These are phyloP conservation scores for Scalopus aquaticus DNA, from an alignment of 2,113 vertebrate species.

Conservation along the genomic window DNA sequence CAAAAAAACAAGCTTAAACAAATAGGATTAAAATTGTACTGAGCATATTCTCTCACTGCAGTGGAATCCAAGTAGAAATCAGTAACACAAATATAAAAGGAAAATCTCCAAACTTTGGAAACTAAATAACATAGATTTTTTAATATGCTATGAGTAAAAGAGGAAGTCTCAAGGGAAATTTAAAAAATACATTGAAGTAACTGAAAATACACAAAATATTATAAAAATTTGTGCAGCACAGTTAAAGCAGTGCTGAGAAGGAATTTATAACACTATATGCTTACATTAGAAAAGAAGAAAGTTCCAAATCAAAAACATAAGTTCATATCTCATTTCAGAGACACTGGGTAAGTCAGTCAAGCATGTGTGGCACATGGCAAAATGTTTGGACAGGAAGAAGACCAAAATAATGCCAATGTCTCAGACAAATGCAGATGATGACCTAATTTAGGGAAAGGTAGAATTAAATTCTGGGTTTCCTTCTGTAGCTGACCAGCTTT, in stretches of 20 bases:
- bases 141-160: not conserved
- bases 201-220: not conserved
- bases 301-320: conserved; percentile 12
- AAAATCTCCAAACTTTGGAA: conserved; percentile 5
- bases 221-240: not conserved
- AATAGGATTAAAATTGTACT: not conserved
- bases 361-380: not conserved
- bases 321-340: not conserved
- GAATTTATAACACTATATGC: no score
- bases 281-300: not conserved
- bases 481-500: not conserved
- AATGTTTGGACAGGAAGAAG: not conserved
- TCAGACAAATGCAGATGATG: not conserved
- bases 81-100: not conserved
- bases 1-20: not conserved
- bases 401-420: not conserved
- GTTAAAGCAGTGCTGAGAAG: not conserved
- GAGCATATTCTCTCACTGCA: not conserved
- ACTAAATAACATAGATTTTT: conserved; percentile 1
- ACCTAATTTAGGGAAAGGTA: not conserved
- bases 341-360: conserved; percentile 1
- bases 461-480: conserved; percentile 8
- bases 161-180: no score
- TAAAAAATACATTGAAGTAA: no score
- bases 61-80: not conserved